A percentile compares a stretch with the other conserved stretches of the same genome.
phyloP scores from a whole-genome alignment of 2,797 vertebrate genomes.

The Rhinophrynus dorsalis region DNA sequence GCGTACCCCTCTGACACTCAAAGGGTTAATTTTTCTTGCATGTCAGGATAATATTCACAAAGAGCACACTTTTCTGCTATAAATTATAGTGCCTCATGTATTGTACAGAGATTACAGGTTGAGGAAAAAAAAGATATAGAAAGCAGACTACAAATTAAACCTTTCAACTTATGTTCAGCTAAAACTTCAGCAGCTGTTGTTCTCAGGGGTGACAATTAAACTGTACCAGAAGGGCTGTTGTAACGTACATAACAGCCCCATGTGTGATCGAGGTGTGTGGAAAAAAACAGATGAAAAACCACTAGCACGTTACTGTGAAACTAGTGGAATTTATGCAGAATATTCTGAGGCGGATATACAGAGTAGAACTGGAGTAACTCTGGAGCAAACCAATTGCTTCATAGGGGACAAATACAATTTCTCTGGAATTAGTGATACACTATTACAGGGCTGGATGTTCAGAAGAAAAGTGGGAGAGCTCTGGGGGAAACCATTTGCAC shows the following conservation, averaged over 20 bases:
- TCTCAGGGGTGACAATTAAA: slow-evolving; percentile 18
- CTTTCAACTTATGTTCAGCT: slow-evolving; percentile 7
- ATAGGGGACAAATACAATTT: no score
- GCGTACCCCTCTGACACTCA: no score
- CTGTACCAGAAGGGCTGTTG: neutral
- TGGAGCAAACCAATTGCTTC: no score
- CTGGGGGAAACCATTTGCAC: no score
- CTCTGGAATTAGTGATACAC: no score
- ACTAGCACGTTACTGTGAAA: neutral
- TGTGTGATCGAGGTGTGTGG: neutral
- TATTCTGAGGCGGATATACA: neutral
- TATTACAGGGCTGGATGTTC: no score
- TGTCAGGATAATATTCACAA: no score
- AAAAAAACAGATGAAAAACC: neutral
- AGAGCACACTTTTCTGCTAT: no score
- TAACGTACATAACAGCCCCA: neutral
- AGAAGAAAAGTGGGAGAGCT: no score
- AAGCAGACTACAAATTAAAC: slow-evolving; percentile 6
- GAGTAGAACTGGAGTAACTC: no score
- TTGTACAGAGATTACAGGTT: slow-evolving; percentile 7
- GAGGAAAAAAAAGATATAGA: neutral
- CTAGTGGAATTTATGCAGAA: neutral
- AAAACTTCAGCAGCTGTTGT: slow-evolving; percentile 4
- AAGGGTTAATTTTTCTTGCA: no score
- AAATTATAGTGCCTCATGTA: neutral